Conservation (phyloP, 2,797 vertebrate species). For the Sebastes wilsoni region DNA sequence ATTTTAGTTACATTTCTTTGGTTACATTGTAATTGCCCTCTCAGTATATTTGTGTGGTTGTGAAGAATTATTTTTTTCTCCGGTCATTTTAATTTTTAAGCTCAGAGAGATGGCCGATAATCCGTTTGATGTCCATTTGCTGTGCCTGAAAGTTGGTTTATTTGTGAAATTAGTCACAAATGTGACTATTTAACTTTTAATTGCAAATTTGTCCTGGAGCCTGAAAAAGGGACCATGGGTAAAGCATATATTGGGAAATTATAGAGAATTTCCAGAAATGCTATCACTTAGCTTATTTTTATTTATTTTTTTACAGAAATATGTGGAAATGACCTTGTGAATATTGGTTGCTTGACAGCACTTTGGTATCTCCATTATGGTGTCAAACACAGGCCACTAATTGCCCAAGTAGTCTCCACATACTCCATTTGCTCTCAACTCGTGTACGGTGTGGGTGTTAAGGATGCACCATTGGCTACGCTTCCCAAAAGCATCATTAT, state of each 20-base stretch:
- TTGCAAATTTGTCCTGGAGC: neutral
- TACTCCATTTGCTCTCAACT: neutral
- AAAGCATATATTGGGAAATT: neutral
- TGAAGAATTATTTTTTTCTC: neutral
- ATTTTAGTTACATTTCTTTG: neutral
- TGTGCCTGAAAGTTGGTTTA: neutral
- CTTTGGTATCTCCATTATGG: neutral
- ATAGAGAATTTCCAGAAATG: neutral
- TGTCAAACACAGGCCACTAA: constrained; percentile 8
- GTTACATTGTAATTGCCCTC: neutral
- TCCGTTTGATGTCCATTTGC: constrained; percentile 17
- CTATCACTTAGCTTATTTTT: neutral
- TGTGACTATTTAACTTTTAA: neutral
- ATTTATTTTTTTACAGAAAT: neutral
- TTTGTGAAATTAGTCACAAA: neutral
- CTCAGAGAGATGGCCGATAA: neutral
- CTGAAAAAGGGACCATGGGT: constrained; percentile 26
- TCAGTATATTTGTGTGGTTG: constrained; percentile 1
- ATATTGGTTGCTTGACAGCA: neutral
- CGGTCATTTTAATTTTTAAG: constrained; percentile 13
- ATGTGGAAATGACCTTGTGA: constrained; percentile 1
- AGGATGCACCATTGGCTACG: neutral
- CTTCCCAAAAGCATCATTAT: constrained; percentile 25
- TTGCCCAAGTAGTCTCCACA: neutral
- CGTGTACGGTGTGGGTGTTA: neutral